Evolutionary conservation across 2,113 vertebrate genomes (phyloP), one percentile per base, ranked within the genome.

Genomic region (Thunnus thynnus): DNA sequence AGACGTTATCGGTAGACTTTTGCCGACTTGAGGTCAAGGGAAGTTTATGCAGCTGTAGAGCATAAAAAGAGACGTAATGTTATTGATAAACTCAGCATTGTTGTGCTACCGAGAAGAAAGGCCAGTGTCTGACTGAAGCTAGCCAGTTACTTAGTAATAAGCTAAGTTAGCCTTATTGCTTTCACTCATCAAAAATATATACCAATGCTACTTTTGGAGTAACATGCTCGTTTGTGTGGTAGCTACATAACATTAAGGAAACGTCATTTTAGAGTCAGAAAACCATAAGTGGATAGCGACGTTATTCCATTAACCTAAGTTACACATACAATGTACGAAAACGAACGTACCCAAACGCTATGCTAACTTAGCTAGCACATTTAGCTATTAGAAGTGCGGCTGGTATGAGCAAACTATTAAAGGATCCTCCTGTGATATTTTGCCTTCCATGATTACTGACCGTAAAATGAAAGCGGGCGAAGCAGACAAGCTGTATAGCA

Each of bases 321-420:
- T 66, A 22, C 56, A 17, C n/a, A 72, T 10, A 8, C 67, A 64
- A 22, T 10, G 30, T 51, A 16, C 27, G 7, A 86, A 91, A 93
- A 89, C 93, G 79, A 92, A 41, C 91, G 22, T 84, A 92, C 90
- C 91, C 86, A 51, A 0, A n/a, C 57, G 83, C 77, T 80, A 86
- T 54, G 92, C 92, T 94, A 94, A 70, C 65, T 10, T 14, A 78
- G 91, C 88, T 91, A 93, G 82, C 88, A 66, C 63, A 67, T 50
- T 83, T 83, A 78, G 89, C 86, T 41, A 56, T 46, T 60, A 48
- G 11, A 81, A 84, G 25, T 81, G 72, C 32, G 41, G 4, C 9
- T 61, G 11, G 1, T 86, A 36, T 79, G 46, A 10, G 5, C 20
- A 12, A 77, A 58, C 13, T 50, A 20, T 1, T 16, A 3, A 20